phyloP scores from a whole-genome alignment of 2,113 vertebrate genomes.

The Dasyprocta punctata region DNA sequence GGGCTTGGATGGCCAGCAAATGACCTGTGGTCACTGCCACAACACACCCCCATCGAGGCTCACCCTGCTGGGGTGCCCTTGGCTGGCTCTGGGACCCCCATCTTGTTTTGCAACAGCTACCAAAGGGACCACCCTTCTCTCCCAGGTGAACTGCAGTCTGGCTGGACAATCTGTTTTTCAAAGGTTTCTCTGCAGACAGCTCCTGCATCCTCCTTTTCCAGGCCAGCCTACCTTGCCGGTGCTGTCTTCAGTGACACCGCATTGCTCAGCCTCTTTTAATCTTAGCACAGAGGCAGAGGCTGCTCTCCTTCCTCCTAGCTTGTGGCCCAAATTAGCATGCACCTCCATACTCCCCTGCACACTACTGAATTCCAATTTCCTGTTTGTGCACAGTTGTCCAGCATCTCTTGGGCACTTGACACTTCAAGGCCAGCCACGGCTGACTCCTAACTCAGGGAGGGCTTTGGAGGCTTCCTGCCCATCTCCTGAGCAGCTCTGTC shows the following conservation, averaged over 20 bases:
- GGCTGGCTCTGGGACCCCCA: not conserved
- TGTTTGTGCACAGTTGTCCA: not conserved
- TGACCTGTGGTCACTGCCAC: not conserved
- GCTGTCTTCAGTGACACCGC: not conserved
- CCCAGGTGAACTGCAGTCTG: not conserved
- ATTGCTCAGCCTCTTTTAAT: not conserved
- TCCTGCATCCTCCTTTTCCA: not conserved
- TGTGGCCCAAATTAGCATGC: not conserved
- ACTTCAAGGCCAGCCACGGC: not conserved
- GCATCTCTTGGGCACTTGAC: not conserved
- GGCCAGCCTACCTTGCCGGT: not conserved
- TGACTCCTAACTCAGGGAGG: not conserved
- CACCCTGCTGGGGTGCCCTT: too few relatives aligned
- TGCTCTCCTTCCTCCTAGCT: constrained; percentile 10
- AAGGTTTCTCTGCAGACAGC: not conserved
- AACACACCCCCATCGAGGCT: not conserved
- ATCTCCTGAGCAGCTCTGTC: not conserved
- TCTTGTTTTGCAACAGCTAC: not conserved
- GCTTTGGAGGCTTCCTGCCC: not conserved
- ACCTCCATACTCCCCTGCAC: not conserved
- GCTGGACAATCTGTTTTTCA: not conserved
- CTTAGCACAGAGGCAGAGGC: not conserved
- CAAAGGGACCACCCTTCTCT: not conserved
- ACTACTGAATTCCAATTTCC: not conserved
- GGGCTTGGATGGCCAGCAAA: not conserved